Evolutionary conservation across 2,888 invertebrate genomes (phyloP).

Genomic region (Rhopalosiphum nymphaeae): DNA sequence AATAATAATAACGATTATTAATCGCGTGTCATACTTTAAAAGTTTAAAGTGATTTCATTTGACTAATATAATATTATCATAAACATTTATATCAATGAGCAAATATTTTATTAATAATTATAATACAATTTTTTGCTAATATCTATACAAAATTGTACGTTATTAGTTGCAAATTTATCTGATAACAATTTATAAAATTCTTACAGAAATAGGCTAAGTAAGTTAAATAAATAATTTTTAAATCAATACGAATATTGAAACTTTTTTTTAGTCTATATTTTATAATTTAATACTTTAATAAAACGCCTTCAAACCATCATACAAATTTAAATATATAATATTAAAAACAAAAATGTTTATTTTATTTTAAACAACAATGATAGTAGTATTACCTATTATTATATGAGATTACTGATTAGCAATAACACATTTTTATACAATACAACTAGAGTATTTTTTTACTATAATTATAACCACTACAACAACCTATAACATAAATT

Average conservation of each 20-base stretch:
- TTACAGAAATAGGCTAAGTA: background rate
- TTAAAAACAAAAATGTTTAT: background rate
- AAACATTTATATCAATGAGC: background rate
- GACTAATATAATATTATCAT: background rate
- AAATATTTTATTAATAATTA: background rate
- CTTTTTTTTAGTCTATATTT: background rate
- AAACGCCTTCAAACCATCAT: background rate
- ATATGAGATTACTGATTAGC: no score
- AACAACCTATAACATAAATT: background rate
- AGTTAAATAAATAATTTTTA: background rate
- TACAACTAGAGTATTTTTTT: background rate
- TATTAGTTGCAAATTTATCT: background rate
- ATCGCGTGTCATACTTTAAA: no score
- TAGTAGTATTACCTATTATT: no score
- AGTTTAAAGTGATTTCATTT: no score
- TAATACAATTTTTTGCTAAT: background rate
- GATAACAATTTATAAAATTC: background rate
- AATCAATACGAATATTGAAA: background rate
- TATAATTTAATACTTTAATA: background rate
- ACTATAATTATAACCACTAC: background rate
- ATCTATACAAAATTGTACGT: no score
- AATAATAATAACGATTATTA: no score
- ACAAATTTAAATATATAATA: background rate
- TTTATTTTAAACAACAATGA: background rate
- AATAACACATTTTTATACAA: background rate